These are phyloP conservation scores for Lates japonicus DNA, from an alignment of 2,797 vertebrate genomes.

Conservation along the genomic window DNA sequence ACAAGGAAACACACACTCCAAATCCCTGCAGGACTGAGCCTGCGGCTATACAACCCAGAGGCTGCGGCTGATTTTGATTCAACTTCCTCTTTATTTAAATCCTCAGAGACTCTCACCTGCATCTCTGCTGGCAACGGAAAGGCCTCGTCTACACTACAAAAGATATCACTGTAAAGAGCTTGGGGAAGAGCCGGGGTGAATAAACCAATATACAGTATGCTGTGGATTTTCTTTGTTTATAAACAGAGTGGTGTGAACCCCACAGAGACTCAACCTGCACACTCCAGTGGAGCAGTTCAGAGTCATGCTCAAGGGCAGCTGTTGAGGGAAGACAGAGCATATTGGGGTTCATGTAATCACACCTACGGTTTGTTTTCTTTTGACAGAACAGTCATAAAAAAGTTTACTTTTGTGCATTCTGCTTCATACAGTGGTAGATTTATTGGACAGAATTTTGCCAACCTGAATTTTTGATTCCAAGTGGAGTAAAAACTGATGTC, in stretches of 20 bases:
- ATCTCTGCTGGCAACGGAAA: slow-evolving; percentile 50
- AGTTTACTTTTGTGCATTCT: background rate
- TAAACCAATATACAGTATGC: slow-evolving; percentile 37
- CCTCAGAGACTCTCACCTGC: slow-evolving; percentile 70
- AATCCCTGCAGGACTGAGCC: slow-evolving; percentile 70
- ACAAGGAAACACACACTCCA: slow-evolving; percentile 52
- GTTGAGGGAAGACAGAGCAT: slow-evolving; percentile 1
- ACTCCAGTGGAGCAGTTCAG: background rate
- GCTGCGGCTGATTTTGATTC: slow-evolving; percentile 68
- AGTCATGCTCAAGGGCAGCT: slow-evolving; percentile 42
- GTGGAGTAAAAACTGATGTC: background rate
- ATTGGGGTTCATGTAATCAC: background rate
- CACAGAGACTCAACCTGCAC: slow-evolving; percentile 27
- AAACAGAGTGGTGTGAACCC: slow-evolving; percentile 1
- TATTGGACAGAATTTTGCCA: background rate
- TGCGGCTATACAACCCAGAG: slow-evolving; percentile 68
- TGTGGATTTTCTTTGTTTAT: slow-evolving; percentile 24
- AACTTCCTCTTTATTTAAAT: slow-evolving; percentile 60
- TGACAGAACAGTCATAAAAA: background rate
- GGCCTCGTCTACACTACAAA: slow-evolving; percentile 64
- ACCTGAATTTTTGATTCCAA: no score
- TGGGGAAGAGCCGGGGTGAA: slow-evolving; percentile 34
- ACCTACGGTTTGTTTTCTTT: slow-evolving; percentile 9
- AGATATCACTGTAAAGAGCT: slow-evolving; percentile 42
- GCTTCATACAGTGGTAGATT: background rate